Conservation (phyloP, 1,140 invertebrate species). For the Drosophila pruinosa region DNA sequence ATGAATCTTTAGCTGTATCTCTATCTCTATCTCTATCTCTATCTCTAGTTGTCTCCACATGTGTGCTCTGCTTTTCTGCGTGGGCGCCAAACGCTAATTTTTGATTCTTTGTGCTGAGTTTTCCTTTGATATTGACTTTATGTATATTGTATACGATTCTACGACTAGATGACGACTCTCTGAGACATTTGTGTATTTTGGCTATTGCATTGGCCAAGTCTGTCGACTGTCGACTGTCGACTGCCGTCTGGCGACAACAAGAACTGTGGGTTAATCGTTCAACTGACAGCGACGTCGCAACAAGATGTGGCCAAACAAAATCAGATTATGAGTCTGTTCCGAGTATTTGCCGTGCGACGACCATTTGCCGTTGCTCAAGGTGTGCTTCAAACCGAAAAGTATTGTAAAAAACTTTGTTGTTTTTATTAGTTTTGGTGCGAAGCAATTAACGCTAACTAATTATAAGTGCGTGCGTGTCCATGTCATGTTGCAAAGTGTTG, state of each 20-base stretch:
- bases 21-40: constrained; percentile 11
- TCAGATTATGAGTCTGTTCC: constrained; percentile 65
- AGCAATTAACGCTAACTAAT: background rate
- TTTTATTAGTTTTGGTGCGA: background rate
- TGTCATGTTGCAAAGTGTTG: constrained; percentile 20
- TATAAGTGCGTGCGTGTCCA: background rate
- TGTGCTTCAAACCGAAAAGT: constrained; percentile 27
- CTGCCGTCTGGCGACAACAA: constrained; percentile 43
- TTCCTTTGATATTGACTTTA: constrained; percentile 58
- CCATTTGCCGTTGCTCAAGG: constrained; percentile 66
- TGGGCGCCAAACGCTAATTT: constrained; percentile 63
- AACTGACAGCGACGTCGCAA: constrained; percentile 37
- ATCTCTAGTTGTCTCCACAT: constrained; percentile 8
- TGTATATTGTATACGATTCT: constrained; percentile 25
- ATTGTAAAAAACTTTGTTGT: background rate
- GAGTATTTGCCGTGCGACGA: constrained; percentile 51
- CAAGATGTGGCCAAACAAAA: constrained; percentile 60
- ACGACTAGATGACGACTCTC: constrained; percentile 17
- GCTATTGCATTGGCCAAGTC: constrained; percentile 51
- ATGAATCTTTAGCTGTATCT: background rate
- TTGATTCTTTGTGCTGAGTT: constrained; percentile 40
- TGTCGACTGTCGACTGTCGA: no score
- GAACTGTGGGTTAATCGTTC: constrained; percentile 62
- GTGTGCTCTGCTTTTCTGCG: constrained; percentile 30
- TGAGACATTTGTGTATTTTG: constrained; percentile 20